These are phyloP conservation scores for Ranitomeya variabilis DNA, from an alignment of 2,113 vertebrate genomes.

Conservation along the genomic window DNA sequence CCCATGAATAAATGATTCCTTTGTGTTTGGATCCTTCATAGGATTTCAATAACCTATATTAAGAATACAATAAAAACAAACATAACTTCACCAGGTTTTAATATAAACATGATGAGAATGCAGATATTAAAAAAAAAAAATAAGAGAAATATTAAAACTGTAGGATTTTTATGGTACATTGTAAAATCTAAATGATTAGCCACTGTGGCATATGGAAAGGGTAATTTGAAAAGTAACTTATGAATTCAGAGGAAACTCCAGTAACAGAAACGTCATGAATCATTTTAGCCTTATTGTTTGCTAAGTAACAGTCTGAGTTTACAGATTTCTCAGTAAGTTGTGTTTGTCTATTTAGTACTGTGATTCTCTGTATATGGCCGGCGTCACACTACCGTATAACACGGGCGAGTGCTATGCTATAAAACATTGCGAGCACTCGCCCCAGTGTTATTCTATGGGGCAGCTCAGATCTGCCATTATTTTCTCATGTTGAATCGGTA, in stretches of 20 bases:
- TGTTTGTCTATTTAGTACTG: neutral
- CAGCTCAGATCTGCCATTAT: too few species aligned
- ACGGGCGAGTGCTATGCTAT: too few species aligned
- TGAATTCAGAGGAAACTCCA: neutral
- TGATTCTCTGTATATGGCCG: neutral
- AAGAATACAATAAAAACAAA: slow-evolving; percentile 4
- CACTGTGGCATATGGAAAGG: neutral
- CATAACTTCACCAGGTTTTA: neutral
- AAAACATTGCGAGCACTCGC: too few species aligned
- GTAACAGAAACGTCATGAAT: neutral
- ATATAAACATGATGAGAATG: neutral
- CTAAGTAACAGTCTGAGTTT: neutral
- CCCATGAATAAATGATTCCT: neutral
- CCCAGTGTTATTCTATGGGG: too few species aligned
- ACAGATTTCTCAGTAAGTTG: neutral
- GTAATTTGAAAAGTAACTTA: neutral
- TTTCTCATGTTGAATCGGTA: too few species aligned
- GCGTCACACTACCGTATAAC: too few species aligned
- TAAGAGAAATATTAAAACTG: neutral
- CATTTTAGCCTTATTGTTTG: neutral
- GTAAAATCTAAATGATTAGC: neutral
- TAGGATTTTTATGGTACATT: neutral
- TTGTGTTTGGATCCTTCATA: slow-evolving; percentile 2
- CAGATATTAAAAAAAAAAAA: neutral
- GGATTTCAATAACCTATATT: slow-evolving; percentile 18